Conservation (phyloP, 2,113 vertebrate genomes). For the Melospiza georgiana region DNA sequence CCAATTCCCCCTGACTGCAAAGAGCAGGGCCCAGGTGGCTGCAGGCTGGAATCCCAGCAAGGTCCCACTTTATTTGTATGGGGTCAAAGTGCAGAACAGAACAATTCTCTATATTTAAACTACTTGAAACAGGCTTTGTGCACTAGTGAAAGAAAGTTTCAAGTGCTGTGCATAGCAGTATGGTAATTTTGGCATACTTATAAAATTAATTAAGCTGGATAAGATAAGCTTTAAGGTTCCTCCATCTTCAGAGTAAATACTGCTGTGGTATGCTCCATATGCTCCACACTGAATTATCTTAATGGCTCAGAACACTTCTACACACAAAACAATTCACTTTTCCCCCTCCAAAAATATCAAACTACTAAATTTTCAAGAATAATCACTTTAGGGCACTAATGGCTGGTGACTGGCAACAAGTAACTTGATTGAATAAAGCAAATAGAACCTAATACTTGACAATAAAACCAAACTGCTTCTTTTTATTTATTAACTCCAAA, state of each 20-base stretch:
- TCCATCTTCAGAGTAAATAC: background rate
- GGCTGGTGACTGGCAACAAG: background rate
- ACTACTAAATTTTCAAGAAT: background rate
- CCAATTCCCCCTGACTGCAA: background rate
- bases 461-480: background rate
- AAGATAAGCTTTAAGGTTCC: background rate
- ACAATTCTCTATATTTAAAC: background rate
- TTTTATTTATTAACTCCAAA: background rate
- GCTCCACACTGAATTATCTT: background rate
- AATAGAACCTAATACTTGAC: background rate
- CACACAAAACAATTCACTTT: background rate
- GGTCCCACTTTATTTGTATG: background rate
- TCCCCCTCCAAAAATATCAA: background rate
- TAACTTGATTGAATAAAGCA: background rate
- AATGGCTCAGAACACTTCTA: background rate
- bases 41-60: background rate
- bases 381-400: background rate
- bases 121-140: background rate
- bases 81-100: conserved; percentile 16
- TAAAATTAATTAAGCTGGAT: background rate
- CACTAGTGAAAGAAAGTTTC: background rate
- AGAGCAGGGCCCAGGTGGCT: background rate
- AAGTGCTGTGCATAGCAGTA: background rate
- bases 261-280: background rate
- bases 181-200: background rate